These are phyloP conservation scores for Lottia scabra DNA, from an alignment of 2,888 invertebrate species.

Conservation along the genomic window DNA sequence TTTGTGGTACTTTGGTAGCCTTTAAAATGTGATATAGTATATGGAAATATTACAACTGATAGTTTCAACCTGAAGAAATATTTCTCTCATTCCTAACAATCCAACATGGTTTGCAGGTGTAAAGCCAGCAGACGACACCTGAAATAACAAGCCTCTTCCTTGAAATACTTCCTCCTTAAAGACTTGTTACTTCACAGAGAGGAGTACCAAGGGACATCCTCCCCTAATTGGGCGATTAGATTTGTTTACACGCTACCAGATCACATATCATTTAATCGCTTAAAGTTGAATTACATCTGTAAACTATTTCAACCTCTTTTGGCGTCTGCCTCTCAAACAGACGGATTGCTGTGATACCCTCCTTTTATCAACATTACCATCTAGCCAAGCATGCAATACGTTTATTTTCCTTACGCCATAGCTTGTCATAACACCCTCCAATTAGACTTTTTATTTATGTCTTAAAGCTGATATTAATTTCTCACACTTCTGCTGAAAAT, in stretches of 20 bases:
- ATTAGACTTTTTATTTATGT: too few relatives aligned
- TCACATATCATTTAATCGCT: background rate
- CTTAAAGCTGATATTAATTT: too few relatives aligned
- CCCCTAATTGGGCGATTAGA: background rate
- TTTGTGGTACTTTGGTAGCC: too few relatives aligned
- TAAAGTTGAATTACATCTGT: conserved; percentile 2
- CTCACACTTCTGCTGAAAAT: too few relatives aligned
- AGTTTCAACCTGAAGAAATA: too few relatives aligned
- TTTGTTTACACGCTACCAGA: background rate
- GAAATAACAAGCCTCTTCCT: background rate
- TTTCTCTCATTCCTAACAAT: background rate
- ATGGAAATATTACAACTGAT: too few relatives aligned
- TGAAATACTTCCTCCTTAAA: background rate
- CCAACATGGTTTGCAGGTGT: background rate
- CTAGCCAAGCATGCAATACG: background rate
- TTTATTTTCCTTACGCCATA: background rate
- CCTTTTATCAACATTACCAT: background rate
- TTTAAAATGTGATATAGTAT: too few relatives aligned
- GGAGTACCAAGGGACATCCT: background rate
- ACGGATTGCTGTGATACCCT: too few relatives aligned
- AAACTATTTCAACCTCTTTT: background rate
- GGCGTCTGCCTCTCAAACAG: too few relatives aligned
- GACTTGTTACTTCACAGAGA: background rate
- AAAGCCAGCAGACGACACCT: background rate
- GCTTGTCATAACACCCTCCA: background rate